These are phyloP conservation scores for Theristicus caerulescens DNA, from an alignment of 2,113 vertebrate genomes.

Conservation along the genomic window DNA sequence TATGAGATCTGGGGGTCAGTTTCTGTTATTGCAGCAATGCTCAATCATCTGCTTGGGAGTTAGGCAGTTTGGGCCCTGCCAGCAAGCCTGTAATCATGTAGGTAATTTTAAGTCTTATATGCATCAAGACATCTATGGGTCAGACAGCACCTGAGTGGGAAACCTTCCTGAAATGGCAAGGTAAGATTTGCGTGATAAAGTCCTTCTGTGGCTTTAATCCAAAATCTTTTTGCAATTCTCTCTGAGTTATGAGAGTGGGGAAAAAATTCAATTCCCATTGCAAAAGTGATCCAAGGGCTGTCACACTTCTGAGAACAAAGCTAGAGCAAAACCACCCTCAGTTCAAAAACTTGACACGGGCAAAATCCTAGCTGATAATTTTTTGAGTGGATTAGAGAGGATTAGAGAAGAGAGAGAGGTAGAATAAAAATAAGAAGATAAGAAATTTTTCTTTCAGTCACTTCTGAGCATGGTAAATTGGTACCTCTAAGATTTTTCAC, in stretches of 20 bases:
- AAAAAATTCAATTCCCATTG: conserved; percentile 17
- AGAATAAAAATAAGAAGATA: conserved; percentile 56
- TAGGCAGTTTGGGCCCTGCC: background rate
- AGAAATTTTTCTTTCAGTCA: conserved; percentile 7
- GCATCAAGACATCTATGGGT: background rate
- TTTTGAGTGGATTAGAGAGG: conserved; percentile 54
- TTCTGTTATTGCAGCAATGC: background rate
- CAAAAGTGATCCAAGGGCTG: conserved; percentile 24
- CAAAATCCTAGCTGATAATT: conserved; percentile 51
- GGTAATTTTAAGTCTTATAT: background rate
- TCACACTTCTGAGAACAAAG: conserved; percentile 47
- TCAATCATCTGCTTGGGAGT: background rate
- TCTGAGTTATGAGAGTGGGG: background rate
- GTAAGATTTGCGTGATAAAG: conserved; percentile 12
- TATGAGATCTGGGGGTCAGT: background rate
- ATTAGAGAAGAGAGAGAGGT: conserved; percentile 36
- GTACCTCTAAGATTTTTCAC: conserved; percentile 10
- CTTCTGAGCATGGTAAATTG: conserved; percentile 42
- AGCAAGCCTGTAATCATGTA: background rate
- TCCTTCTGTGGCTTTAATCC: background rate
- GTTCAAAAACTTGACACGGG: conserved; percentile 37
- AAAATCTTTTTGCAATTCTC: conserved; percentile 33
- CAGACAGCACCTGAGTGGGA: background rate
- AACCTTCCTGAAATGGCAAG: background rate
- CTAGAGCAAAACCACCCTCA: conserved; percentile 32